These are phyloP conservation scores for Samia ricini DNA, from an alignment of 1,140 invertebrate genomes.

Conservation along the genomic window DNA sequence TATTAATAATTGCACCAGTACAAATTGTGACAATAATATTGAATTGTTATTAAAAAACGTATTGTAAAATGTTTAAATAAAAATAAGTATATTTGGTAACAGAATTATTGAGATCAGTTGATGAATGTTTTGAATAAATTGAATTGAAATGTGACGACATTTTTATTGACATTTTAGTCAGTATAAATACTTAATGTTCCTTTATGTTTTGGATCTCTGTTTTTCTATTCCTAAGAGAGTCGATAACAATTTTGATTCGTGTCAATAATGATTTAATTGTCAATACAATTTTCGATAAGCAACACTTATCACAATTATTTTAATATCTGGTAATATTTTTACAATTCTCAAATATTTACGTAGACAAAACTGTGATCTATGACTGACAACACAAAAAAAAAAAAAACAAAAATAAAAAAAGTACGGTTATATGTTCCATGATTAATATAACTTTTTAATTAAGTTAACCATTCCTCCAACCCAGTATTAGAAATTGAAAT, in stretches of 20 bases:
- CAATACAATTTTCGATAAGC: no score
- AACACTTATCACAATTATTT: no score
- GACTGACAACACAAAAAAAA: no score
- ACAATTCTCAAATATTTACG: no score
- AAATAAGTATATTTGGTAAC: neutral
- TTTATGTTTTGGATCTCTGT: constrained; percentile 2
- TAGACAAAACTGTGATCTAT: no score
- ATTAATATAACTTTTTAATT: neutral
- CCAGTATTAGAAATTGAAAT: constrained; percentile 10
- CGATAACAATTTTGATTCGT: neutral
- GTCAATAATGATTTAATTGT: no score
- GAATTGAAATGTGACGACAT: neutral
- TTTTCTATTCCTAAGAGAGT: constrained; percentile 1
- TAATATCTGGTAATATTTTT: no score
- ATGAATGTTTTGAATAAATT: neutral
- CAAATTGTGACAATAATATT: neutral
- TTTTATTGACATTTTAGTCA: neutral
- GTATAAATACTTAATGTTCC: constrained; percentile 3
- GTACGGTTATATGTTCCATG: constrained; percentile 1
- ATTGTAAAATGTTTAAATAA: neutral
- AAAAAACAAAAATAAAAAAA: neutral
- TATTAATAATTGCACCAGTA: neutral
- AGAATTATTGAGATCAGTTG: neutral
- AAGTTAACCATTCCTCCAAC: constrained; percentile 12
- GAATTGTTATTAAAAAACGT: neutral